These are phyloP conservation scores for Suncus etruscus DNA, from an alignment of 2,113 vertebrate genomes.

Conservation along the genomic window DNA sequence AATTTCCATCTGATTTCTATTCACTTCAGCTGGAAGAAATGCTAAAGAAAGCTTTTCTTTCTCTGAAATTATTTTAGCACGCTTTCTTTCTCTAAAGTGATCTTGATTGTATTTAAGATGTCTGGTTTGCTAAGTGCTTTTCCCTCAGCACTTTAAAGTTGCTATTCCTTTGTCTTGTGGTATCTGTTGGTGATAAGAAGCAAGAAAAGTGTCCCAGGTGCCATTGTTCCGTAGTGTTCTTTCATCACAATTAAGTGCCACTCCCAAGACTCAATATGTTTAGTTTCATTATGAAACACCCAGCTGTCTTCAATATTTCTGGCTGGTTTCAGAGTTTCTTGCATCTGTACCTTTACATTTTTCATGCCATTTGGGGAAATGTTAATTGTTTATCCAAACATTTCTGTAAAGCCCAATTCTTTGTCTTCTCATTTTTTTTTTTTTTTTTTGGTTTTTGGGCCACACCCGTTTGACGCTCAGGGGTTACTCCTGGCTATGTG, in stretches of 20 bases:
- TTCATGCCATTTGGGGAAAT: neutral
- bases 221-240: neutral
- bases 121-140: neutral
- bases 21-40: constrained; percentile 3
- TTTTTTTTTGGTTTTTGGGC: too few species aligned
- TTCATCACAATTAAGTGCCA: neutral
- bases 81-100: neutral
- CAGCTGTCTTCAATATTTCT: neutral
- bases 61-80: neutral
- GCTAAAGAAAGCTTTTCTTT: neutral
- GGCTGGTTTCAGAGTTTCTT: neutral
- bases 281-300: neutral
- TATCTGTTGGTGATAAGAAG: neutral
- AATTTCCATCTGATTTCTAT: neutral
- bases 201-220: neutral
- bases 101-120: neutral
- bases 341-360: neutral
- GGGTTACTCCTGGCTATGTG: too few species aligned
- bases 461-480: too few species aligned
- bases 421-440: neutral
- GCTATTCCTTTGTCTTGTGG: neutral
- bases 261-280: neutral
- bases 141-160: neutral
- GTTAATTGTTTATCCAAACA: neutral
- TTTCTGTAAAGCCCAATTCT: neutral